phyloP scores from a whole-genome alignment of 2,797 vertebrate species.

The Moxostoma hubbsi region DNA sequence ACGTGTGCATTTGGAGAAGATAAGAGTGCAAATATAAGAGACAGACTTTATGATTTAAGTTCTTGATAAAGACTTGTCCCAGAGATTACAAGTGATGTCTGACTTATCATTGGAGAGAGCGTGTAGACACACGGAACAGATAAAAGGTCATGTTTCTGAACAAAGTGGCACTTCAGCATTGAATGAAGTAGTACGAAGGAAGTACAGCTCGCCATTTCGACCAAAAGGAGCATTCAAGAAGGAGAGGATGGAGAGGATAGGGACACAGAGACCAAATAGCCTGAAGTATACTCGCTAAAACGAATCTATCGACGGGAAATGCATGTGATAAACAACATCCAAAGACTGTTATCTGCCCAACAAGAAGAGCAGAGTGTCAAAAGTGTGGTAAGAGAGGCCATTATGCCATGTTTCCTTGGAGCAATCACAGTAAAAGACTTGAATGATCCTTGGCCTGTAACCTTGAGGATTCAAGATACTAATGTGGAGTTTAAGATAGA shows the following conservation, averaged over 20 bases:
- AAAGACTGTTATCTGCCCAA: neutral
- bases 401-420: no score
- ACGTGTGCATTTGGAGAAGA: slow-evolving; percentile 30
- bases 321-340: neutral
- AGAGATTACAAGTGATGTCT: slow-evolving; percentile 29
- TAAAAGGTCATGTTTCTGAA: slow-evolving; percentile 2
- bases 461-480: no score
- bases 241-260: neutral
- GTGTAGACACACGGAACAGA: neutral
- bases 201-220: neutral
- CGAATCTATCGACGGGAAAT: neutral
- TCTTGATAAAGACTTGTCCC: slow-evolving; percentile 7
- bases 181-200: neutral
- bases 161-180: neutral
- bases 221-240: neutral
- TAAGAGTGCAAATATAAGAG: slow-evolving; percentile 44
- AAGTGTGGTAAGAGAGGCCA: neutral
- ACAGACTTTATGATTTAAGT: slow-evolving; percentile 25
- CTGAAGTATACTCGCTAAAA: neutral
- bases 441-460: no score
- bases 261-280: neutral
- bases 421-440: no score
- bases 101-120: slow-evolving; percentile 21
- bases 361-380: neutral
- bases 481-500: no score